Evolutionary conservation across 2,888 invertebrate genomes (phyloP), one percentile per base, ranked within the genome.

Genomic region (Lathronympha strigana): DNA sequence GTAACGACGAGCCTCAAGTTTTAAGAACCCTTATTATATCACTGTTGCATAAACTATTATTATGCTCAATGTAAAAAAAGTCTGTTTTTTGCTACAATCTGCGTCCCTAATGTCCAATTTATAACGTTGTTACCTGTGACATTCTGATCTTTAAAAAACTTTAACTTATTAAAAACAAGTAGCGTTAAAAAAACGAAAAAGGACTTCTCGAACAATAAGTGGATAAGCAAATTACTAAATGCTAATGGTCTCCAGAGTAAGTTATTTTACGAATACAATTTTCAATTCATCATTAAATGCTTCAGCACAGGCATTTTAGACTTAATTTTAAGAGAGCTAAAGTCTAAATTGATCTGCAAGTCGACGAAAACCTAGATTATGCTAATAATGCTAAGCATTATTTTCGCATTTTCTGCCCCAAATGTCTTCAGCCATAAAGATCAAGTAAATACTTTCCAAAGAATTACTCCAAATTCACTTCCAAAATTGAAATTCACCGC

Each of bases 401-500:
- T 28, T 28, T 13, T 55, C 40, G 17, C 43, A 55, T 55, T 55
- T 31, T 25, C 43, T 25, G 33, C 33, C 5, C 6, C 17, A 25
- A 43, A 55, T 28, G 3, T 17, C 8, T 55, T 43, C 8, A 19
- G 17, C 6, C 40, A 19, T 55, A 43, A 55, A 43, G 13, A 55
- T 55, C n/a, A 43, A 31, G 28, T n/a, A 43, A 55, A 55, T 19
- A 13, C 19, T 28, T 55, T 55, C 19, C 23, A 11, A 15, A 1
- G 40, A 54, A 54, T 40, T 25, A 40, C 17, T 9, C 15, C 11
- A 15, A 15, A 36, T n/a, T 47, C 6, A 15, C 4, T 21, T 1
- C 54, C 25, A 25, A 38, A 54, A 54, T 25, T 54, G 0, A 55
- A 43, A 55, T 55, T 23, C 43, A 25, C n/a, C n/a, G n/a, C n/a